Evolutionary conservation across 2,888 invertebrate genomes (phyloP).

Genomic region (Fragum whitleyi): DNA sequence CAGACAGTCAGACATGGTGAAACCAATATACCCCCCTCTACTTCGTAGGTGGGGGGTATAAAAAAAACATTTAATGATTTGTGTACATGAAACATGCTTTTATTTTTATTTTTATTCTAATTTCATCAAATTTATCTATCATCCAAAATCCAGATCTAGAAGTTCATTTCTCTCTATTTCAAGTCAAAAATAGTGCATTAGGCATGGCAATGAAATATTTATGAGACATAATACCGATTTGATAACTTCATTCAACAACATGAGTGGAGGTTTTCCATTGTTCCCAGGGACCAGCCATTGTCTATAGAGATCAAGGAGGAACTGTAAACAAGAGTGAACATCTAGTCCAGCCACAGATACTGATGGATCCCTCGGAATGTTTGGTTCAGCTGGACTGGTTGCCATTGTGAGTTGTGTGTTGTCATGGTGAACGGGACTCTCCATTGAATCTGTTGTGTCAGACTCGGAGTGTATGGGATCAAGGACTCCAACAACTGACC

Average conservation of each 20-base stretch:
- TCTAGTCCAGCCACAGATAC: constrained; percentile 89
- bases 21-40: no score
- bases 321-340: constrained; percentile 95
- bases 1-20: no score
- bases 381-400: constrained; percentile 60
- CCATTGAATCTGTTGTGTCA: constrained; percentile 78
- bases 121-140: no score
- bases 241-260: constrained; percentile 85
- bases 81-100: no score
- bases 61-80: no score
- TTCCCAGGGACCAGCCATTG: constrained; percentile 89
- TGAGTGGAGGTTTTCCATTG: constrained; percentile 82
- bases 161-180: no score
- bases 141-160: no score
- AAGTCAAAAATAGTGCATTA: no score
- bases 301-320: constrained; percentile 95
- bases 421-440: constrained; percentile 71
- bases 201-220: no score
- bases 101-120: no score
- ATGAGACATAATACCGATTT: constrained; percentile 86
- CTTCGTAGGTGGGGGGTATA: no score
- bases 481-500: constrained; percentile 82
- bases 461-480: constrained; percentile 75
- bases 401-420: constrained; percentile 49
- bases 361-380: constrained; percentile 75